These are phyloP conservation scores for Laothoe populi DNA, from an alignment of 2,888 invertebrate species.

Conservation along the genomic window DNA sequence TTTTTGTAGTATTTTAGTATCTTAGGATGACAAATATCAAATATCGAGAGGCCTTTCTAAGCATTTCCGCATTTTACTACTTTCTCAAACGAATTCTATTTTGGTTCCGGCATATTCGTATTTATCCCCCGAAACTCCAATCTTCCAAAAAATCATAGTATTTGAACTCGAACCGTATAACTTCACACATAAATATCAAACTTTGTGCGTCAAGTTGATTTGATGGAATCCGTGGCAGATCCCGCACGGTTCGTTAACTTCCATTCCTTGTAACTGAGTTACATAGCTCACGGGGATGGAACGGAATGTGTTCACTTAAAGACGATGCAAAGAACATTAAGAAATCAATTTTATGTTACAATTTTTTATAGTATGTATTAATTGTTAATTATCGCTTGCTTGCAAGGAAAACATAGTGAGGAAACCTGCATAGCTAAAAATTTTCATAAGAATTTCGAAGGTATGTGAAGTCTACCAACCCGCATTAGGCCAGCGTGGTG, in stretches of 20 bases:
- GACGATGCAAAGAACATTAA: constrained; percentile 31
- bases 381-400: too few species aligned
- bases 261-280: constrained; percentile 61
- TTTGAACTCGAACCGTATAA: constrained; percentile 36
- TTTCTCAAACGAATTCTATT: not conserved
- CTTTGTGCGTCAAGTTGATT: constrained; percentile 56
- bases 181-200: constrained; percentile 58
- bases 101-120: not conserved
- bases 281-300: constrained; percentile 52
- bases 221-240: constrained; percentile 61
- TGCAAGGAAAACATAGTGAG: too few species aligned
- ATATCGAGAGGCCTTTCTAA: not conserved
- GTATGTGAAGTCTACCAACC: too few species aligned
- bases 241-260: constrained; percentile 68
- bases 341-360: not conserved
- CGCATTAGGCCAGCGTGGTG: too few species aligned
- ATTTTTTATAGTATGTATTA: not conserved
- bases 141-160: constrained; percentile 11
- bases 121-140: constrained; percentile 1
- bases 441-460: too few species aligned
- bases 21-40: not conserved
- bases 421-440: too few species aligned
- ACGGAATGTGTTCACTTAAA: constrained; percentile 50
- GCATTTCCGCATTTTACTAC: not conserved
- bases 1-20: too few species aligned